phyloP scores from a whole-genome alignment of 2,888 invertebrate genomes.

The Diaperis boleti region DNA sequence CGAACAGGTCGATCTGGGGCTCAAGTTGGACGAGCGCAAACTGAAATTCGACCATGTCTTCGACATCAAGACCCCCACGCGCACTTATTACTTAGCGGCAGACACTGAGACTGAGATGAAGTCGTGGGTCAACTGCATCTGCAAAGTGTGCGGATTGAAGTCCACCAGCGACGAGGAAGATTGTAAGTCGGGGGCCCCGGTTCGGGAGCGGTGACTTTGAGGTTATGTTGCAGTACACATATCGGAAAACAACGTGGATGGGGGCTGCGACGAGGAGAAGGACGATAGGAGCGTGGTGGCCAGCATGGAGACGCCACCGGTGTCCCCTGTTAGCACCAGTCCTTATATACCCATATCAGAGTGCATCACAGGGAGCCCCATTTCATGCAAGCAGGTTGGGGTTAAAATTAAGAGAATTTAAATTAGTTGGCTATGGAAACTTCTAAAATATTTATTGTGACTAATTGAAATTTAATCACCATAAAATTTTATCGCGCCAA shows the following conservation, averaged over 20 bases:
- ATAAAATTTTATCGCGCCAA: too few species aligned
- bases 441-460: too few species aligned
- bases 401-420: too few species aligned
- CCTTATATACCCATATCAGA: slow-evolving; percentile 94
- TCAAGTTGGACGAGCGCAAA: slow-evolving; percentile 85
- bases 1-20: slow-evolving; percentile 93
- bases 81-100: slow-evolving; percentile 93
- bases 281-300: slow-evolving; percentile 14
- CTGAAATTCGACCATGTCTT: slow-evolving; percentile 88
- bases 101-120: slow-evolving; percentile 94
- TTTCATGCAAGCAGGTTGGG: slow-evolving; percentile 56
- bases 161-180: slow-evolving; percentile 70
- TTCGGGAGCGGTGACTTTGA: not conserved
- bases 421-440: too few species aligned
- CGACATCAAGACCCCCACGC: slow-evolving; percentile 87
- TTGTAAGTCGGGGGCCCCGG: slow-evolving; percentile 48
- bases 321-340: slow-evolving; percentile 78
- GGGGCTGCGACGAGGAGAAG: slow-evolving; percentile 38
- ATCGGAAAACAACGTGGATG: slow-evolving; percentile 11
- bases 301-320: slow-evolving; percentile 71
- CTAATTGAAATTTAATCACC: too few species aligned
- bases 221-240: not conserved
- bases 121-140: slow-evolving; percentile 95
- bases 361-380: slow-evolving; percentile 83
- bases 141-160: slow-evolving; percentile 90